phyloP scores from a whole-genome alignment of 2,888 invertebrate genomes.

The Abrostola tripartita region DNA sequence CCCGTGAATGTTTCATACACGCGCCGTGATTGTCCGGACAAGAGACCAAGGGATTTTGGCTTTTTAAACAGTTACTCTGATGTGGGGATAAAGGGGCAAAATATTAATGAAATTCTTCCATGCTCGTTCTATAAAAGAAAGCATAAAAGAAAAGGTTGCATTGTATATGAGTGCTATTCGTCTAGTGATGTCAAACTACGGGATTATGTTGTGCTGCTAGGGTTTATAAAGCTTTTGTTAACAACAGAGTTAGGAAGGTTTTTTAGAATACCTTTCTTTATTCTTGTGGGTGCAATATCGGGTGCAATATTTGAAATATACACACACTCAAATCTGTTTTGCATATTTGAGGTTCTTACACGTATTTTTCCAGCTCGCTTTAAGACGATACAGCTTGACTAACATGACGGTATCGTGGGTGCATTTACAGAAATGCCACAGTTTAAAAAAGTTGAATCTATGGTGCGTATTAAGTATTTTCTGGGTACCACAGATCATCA shows the following conservation, averaged over 20 bases:
- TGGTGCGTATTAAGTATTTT: too few species aligned
- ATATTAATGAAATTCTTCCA: conserved; percentile 28
- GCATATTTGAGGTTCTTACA: too few species aligned
- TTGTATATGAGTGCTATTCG: not conserved
- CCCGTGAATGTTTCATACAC: conserved; percentile 56
- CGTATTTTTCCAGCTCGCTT: too few species aligned
- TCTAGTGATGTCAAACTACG: not conserved
- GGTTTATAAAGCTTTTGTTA: not conserved
- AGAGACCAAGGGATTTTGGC: conserved; percentile 24
- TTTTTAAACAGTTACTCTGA: conserved; percentile 44
- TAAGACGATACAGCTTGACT: too few species aligned
- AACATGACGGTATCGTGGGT: too few species aligned
- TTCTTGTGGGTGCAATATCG: not conserved
- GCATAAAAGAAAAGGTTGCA: conserved; percentile 1
- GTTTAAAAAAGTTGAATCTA: too few species aligned
- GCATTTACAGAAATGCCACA: too few species aligned
- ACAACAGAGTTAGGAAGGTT: not conserved
- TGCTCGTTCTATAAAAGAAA: not conserved
- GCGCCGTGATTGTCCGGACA: conserved; percentile 46
- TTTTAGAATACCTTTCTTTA: not conserved
- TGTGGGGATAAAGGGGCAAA: conserved; percentile 25
- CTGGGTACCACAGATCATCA: too few species aligned
- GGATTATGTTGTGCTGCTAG: not conserved
- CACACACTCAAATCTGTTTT: too few species aligned
- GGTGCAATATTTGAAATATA: too few species aligned